These are phyloP conservation scores for Syngnathus acus DNA, from an alignment of 2,797 vertebrate genomes.

Conservation along the genomic window DNA sequence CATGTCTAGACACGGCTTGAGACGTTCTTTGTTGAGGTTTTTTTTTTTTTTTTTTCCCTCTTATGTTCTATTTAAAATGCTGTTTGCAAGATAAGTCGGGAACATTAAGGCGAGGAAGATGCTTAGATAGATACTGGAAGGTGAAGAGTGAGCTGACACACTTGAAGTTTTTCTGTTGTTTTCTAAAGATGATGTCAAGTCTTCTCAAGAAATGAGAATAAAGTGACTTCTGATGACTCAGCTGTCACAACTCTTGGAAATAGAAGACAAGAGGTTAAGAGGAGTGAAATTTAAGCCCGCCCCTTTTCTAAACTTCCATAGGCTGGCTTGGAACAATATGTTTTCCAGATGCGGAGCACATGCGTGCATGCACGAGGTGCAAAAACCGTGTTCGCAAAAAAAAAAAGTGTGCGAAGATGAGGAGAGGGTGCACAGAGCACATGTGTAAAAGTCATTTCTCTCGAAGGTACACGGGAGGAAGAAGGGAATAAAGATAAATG, in stretches of 20 bases:
- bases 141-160: background rate
- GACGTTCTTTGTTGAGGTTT: conserved; percentile 37
- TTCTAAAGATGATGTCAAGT: background rate
- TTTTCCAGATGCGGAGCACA: conserved; percentile 52
- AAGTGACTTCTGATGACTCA: conserved; percentile 9
- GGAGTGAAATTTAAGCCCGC: conserved; percentile 7
- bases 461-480: conserved; percentile 51
- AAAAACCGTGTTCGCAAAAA: background rate
- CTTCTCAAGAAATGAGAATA: background rate
- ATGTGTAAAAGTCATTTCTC: conserved; percentile 64
- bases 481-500: conserved; percentile 68
- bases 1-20: conserved; percentile 55
- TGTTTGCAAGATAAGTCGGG: background rate
- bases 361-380: conserved; percentile 12
- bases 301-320: conserved; percentile 16
- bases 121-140: background rate
- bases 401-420: background rate
- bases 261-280: conserved; percentile 14
- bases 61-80: conserved; percentile 9
- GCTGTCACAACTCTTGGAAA: conserved; percentile 10
- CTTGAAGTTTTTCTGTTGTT: background rate
- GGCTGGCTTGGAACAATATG: conserved; percentile 21
- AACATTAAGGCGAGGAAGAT: background rate
- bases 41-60: background rate
- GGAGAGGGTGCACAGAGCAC: conserved; percentile 31